These are phyloP conservation scores for Micromys minutus DNA, from an alignment of 2,113 vertebrate species.

Conservation along the genomic window DNA sequence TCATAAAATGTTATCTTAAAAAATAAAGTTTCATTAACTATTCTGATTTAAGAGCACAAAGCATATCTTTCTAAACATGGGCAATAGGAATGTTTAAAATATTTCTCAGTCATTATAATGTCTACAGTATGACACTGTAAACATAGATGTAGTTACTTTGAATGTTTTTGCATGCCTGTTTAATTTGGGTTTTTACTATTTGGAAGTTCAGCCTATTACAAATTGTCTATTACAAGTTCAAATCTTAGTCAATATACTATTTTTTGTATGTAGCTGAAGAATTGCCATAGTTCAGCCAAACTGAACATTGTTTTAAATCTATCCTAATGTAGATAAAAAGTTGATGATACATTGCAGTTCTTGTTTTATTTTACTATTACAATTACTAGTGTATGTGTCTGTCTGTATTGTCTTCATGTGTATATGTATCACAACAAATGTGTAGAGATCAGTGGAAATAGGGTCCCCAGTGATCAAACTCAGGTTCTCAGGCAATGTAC, in stretches of 20 bases:
- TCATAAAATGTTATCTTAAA: conserved; percentile 51
- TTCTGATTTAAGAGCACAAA: conserved; percentile 49
- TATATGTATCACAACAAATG: background rate
- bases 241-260: background rate
- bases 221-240: background rate
- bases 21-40: conserved; percentile 41
- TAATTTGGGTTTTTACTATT: conserved; percentile 60
- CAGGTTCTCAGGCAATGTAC: background rate
- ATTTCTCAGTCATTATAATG: conserved; percentile 36
- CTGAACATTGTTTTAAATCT: conserved; percentile 41
- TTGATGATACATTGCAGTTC: conserved; percentile 1
- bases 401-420: background rate
- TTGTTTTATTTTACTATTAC: background rate
- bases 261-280: conserved; percentile 51
- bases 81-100: conserved; percentile 39
- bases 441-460: background rate
- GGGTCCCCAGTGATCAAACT: background rate
- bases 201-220: conserved; percentile 41
- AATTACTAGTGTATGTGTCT: background rate
- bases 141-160: conserved; percentile 28
- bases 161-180: conserved; percentile 28
- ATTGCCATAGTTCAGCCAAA: background rate
- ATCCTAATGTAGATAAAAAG: background rate
- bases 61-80: conserved; percentile 10
- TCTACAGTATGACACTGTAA: conserved; percentile 36